Conservation (phyloP, 2,797 vertebrate genomes). For the Onychomys torridus region DNA sequence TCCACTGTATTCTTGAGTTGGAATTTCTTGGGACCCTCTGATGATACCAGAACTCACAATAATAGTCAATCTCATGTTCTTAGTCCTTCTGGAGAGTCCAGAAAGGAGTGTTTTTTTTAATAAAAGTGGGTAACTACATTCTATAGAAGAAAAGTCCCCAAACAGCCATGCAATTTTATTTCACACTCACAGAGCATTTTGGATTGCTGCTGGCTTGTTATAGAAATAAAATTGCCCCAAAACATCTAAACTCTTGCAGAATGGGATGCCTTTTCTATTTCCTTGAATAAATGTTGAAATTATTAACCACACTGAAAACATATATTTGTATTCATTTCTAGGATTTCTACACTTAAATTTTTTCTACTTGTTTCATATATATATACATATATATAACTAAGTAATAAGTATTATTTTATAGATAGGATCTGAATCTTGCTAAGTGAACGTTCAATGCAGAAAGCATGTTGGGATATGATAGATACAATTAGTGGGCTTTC, state of each 20-base stretch:
- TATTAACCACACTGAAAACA: neutral
- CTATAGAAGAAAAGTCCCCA: neutral
- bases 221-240: slow-evolving; percentile 20
- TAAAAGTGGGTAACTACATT: neutral
- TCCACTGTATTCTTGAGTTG: neutral
- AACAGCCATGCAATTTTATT: neutral
- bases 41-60: neutral
- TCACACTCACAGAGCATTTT: neutral
- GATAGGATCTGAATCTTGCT: slow-evolving; percentile 14
- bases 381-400: neutral
- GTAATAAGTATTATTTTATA: slow-evolving; percentile 20
- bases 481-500: neutral
- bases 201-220: slow-evolving; percentile 27
- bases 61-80: slow-evolving; percentile 8
- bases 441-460: slow-evolving; percentile 25
- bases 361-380: neutral
- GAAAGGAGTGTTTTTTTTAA: slow-evolving; percentile 8
- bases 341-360: neutral
- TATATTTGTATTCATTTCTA: slow-evolving; percentile 24
- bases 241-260: neutral
- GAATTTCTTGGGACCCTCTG: slow-evolving; percentile 17
- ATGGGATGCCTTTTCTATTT: neutral
- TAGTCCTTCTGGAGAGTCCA: neutral
- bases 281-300: slow-evolving; percentile 21
- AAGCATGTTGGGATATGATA: slow-evolving; percentile 26